A percentile compares a stretch with the other conserved stretches of the same genome.
phyloP scores from a whole-genome alignment of 2,888 invertebrate genomes.

The Dyspetes luteomarginatus region DNA sequence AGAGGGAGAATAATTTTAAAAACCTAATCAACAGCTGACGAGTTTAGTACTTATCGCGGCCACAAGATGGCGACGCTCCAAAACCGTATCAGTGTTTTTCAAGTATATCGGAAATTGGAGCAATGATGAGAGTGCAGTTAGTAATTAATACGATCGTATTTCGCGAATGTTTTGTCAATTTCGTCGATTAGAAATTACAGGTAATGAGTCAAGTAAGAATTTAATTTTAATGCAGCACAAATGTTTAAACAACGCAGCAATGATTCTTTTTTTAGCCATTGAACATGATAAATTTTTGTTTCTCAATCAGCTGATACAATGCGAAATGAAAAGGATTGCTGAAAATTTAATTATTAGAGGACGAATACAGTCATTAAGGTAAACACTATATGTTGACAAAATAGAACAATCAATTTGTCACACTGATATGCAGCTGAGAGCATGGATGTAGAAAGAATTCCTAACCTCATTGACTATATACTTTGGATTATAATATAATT shows the following conservation, averaged over 20 bases:
- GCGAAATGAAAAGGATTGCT: neutral
- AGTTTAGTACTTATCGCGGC: neutral
- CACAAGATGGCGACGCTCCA: neutral
- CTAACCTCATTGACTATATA: conserved; percentile 52
- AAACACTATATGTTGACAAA: neutral
- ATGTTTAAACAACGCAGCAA: too few species aligned
- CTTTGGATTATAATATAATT: neutral
- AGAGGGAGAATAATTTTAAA: too few species aligned
- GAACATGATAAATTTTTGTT: neutral
- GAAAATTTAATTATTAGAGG: too few species aligned
- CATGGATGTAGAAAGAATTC: conserved; percentile 9
- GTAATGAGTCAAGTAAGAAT: neutral
- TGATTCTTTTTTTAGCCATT: too few species aligned
- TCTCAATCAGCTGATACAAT: neutral
- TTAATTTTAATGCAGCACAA: neutral
- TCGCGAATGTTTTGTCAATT: neutral
- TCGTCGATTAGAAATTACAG: conserved; percentile 16
- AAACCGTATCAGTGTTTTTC: neutral
- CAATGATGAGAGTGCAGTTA: neutral
- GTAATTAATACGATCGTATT: conserved; percentile 10
- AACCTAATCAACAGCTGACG: neutral
- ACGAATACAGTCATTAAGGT: too few species aligned
- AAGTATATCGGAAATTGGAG: neutral
- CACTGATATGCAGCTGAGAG: too few species aligned
- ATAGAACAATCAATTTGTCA: neutral